Base-by-base conservation (phyloP, 2,888 invertebrate genomes). In the Rhyacophila evoluta region DNA sequence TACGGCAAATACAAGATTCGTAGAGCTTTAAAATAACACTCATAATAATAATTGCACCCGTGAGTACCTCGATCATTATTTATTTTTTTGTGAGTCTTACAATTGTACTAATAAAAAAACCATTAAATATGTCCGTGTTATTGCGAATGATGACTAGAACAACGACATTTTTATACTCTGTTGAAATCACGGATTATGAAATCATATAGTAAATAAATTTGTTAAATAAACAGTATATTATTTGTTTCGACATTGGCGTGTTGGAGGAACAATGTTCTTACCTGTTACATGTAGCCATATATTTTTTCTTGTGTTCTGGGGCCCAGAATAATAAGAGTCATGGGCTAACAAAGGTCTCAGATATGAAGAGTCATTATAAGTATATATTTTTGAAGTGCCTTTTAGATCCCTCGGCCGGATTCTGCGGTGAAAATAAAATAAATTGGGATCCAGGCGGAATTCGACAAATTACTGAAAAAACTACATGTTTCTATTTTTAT, bases 351-450 rank as follows among this genome's bases (percentile, higher is more conserved):
- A 80, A 81, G 79, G 78, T 78, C 67, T 69, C 38, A 41, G 78
- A 80, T 81, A 81, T 80, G 80, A 80, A 78, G 37, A 79, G 80
- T 81, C 81, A 81, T 81, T 81, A 81, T 81, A 75, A 72, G 70
- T 6, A 55, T 55, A 55, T 55, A 55, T 55, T 55, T 55, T 75
- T 29, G 73, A 41, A 80, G 78, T 78, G 79, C 79, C 25, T 81
- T 77, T 77, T 79, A 70, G 79, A 81, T 79, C 76, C 78, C 68
- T 77, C 72, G 72, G 19, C 25, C 78, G 81, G 74, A 81, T 81
- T 81, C 80, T 80, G 81, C 77, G 80, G 74, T 69, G 76, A 81
- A 80, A 79, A 80, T 81, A 80, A 81, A 81, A 81, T 80, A 81
- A 81, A 80, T 81, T 81, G 81, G 78, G 80, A 73, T 80, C 77